phyloP scores from a whole-genome alignment of 2,888 invertebrate species.

The Agriopis leucophaearia region DNA sequence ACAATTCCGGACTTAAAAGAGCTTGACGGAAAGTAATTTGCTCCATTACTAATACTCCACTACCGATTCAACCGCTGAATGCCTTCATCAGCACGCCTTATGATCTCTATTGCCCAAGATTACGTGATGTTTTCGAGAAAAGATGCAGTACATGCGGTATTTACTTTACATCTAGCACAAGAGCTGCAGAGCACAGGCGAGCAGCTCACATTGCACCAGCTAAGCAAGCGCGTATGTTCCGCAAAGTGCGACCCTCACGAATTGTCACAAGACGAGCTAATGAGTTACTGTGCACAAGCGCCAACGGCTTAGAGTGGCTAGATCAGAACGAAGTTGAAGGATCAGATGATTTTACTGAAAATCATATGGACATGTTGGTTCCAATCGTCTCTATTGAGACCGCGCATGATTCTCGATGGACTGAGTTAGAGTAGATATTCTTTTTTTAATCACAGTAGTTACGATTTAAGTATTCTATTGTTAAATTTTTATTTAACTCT shows the following conservation, averaged over 20 bases:
- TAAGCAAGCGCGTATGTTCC: constrained; percentile 29
- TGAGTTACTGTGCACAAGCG: no score
- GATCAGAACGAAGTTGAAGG: constrained; percentile 43
- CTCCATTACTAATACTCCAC: no score
- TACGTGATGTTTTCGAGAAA: not conserved
- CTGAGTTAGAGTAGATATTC: constrained; percentile 9
- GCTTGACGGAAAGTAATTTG: no score
- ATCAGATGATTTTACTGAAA: constrained; percentile 37
- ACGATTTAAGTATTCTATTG: constrained; percentile 1
- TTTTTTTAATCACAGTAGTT: not conserved
- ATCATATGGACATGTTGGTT: constrained; percentile 29
- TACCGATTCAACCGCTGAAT: no score
- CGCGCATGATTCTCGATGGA: constrained; percentile 8
- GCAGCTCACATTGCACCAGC: constrained; percentile 48
- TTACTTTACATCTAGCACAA: constrained; percentile 46
- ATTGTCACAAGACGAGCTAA: no score
- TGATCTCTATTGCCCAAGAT: not conserved
- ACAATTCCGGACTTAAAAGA: no score
- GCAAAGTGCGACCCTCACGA: constrained; percentile 34
- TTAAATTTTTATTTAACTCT: not conserved
- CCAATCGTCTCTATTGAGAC: constrained; percentile 14
- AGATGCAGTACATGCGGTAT: constrained; percentile 34
- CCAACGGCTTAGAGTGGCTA: constrained; percentile 38
- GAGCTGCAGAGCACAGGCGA: constrained; percentile 47
- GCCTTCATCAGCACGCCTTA: no score